phyloP scores from a whole-genome alignment of 2,113 vertebrate genomes.

The Platysteira castanea region DNA sequence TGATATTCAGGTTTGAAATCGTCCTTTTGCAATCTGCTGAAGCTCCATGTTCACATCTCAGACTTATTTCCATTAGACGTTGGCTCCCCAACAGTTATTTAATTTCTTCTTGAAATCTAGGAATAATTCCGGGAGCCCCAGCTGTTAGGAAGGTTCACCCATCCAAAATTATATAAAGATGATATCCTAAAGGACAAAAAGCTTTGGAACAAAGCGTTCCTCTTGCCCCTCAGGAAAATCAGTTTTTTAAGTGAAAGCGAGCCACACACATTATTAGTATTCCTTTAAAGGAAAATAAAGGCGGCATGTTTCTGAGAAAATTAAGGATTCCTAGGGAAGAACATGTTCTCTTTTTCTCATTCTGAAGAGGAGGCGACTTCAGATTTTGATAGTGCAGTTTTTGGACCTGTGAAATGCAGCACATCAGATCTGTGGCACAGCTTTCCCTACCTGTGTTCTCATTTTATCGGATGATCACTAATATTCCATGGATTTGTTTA shows the following conservation, averaged over 20 bases:
- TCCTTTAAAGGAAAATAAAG: neutral
- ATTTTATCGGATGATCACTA: neutral
- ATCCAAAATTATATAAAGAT: neutral
- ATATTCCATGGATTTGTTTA: neutral
- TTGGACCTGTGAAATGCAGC: neutral
- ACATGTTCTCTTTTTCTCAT: neutral
- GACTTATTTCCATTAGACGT: neutral
- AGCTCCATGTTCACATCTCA: neutral
- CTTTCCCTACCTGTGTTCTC: neutral
- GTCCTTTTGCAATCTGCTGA: neutral
- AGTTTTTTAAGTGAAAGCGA: neutral
- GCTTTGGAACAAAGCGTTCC: neutral
- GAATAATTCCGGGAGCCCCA: neutral
- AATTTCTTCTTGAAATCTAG: neutral
- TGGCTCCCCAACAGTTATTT: neutral
- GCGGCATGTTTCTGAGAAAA: neutral
- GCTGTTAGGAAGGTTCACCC: neutral
- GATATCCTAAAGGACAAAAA: neutral
- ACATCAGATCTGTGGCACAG: neutral
- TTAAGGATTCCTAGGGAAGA: neutral
- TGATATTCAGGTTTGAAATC: neutral
- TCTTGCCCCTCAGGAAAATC: neutral
- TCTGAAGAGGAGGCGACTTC: neutral
- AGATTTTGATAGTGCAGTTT: neutral
- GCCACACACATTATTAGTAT: neutral